Conservation (phyloP, 2,113 vertebrate species). For the Pao palembangensis region DNA sequence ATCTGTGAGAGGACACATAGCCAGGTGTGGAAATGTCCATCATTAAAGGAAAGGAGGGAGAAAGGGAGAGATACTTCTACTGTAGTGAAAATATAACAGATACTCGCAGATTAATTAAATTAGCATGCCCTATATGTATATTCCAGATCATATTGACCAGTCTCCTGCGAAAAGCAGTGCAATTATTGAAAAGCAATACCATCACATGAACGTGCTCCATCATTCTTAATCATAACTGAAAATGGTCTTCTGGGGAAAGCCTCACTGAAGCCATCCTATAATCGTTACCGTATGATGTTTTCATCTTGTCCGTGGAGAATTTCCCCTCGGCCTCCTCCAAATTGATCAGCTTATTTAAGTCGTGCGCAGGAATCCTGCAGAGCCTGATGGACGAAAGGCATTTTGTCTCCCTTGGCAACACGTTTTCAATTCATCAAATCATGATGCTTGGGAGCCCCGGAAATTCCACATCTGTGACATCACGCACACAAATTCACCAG, state of each 20-base stretch:
- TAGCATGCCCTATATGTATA: slow-evolving; percentile 7
- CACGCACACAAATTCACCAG: too few species aligned
- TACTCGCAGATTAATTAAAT: slow-evolving; percentile 13
- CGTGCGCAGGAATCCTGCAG: not conserved
- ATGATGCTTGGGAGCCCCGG: too few species aligned
- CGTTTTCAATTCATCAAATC: too few species aligned
- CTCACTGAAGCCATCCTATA: slow-evolving; percentile 25
- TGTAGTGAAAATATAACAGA: slow-evolving; percentile 2
- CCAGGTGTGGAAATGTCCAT: slow-evolving; percentile 23
- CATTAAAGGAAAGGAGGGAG: not conserved
- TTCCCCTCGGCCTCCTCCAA: not conserved
- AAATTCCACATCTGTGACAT: too few species aligned
- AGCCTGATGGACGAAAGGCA: not conserved
- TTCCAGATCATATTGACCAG: slow-evolving; percentile 26
- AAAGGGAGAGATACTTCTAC: not conserved
- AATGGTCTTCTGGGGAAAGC: slow-evolving; percentile 19
- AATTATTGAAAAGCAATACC: slow-evolving; percentile 49
- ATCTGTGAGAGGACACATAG: slow-evolving; percentile 19
- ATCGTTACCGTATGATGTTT: slow-evolving; percentile 37
- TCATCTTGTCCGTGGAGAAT: slow-evolving; percentile 18
- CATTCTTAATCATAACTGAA: slow-evolving; percentile 47
- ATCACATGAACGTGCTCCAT: slow-evolving; percentile 32
- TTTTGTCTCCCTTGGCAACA: not conserved
- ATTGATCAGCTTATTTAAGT: slow-evolving; percentile 26
- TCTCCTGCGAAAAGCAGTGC: slow-evolving; percentile 25